These are phyloP conservation scores for Maccullochella peelii DNA, from an alignment of 2,113 vertebrate species.

Conservation along the genomic window DNA sequence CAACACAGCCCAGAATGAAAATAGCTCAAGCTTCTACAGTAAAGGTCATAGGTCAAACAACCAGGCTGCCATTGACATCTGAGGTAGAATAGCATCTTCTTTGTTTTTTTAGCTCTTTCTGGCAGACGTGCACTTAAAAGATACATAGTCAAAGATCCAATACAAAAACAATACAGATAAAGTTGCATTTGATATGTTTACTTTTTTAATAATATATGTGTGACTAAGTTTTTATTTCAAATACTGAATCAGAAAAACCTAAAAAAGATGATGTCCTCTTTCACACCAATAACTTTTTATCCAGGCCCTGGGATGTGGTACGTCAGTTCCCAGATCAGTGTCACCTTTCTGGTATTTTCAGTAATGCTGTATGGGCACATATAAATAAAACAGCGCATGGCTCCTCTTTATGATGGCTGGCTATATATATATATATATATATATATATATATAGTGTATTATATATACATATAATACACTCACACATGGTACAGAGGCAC, in stretches of 20 bases:
- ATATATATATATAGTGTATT: no score
- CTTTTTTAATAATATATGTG: not conserved
- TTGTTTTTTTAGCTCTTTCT: not conserved
- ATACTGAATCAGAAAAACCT: not conserved
- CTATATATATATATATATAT: no score
- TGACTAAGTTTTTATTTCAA: not conserved
- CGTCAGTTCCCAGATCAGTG: not conserved
- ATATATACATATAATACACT: no score
- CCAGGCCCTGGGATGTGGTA: no score
- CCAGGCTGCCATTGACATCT: not conserved
- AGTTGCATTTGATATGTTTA: not conserved
- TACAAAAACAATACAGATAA: not conserved
- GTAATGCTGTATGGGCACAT: not conserved
- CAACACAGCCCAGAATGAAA: not conserved
- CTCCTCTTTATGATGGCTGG: not conserved
- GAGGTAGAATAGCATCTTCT: not conserved
- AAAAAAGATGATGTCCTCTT: not conserved
- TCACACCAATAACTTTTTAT: not conserved
- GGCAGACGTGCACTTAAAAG: not conserved
- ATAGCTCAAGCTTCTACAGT: not conserved
- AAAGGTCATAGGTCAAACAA: conserved; percentile 5
- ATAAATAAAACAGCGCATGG: not conserved
- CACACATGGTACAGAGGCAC: not conserved
- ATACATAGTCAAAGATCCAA: not conserved
- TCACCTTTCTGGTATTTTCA: not conserved